phyloP scores from a whole-genome alignment of 2,888 invertebrate species.

The Gnatocerus cornutus region DNA sequence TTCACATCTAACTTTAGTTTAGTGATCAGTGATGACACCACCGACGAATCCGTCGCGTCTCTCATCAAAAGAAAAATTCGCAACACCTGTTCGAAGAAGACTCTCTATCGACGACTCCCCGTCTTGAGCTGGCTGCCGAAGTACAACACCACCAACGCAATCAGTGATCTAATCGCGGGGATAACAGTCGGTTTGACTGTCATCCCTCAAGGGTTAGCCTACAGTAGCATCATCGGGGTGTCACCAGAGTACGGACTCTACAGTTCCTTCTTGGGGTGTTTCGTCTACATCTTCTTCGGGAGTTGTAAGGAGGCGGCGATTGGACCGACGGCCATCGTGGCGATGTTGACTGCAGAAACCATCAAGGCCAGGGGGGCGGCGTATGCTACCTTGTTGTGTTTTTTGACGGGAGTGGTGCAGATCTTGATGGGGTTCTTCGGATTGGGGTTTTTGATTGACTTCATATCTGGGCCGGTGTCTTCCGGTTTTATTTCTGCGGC shows the following conservation, averaged over 20 bases:
- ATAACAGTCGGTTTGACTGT: constrained; percentile 94
- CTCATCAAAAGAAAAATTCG: neutral
- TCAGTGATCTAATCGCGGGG: constrained; percentile 93
- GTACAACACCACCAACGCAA: constrained; percentile 82
- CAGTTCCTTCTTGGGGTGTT: constrained; percentile 74
- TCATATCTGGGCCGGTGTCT: constrained; percentile 91
- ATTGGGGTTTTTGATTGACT: constrained; percentile 89
- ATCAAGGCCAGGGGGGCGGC: constrained; percentile 77
- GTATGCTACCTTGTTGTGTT: constrained; percentile 84
- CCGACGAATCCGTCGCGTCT: neutral
- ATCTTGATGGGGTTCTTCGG: constrained; percentile 88
- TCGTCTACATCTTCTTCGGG: constrained; percentile 90
- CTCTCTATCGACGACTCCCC: constrained; percentile 74
- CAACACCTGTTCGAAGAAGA: constrained; percentile 10
- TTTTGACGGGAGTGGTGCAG: constrained; percentile 83
- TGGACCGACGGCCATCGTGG: constrained; percentile 95
- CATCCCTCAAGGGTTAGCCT: constrained; percentile 91
- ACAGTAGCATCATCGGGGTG: constrained; percentile 83
- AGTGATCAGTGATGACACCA: neutral
- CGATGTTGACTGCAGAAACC: constrained; percentile 87
- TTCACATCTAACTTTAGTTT: neutral
- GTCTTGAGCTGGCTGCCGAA: constrained; percentile 85
- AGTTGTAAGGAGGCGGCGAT: constrained; percentile 94
- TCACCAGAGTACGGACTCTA: constrained; percentile 91
- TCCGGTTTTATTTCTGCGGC: constrained; percentile 94